phyloP scores from a whole-genome alignment of 2,797 vertebrate genomes.

The Cryptoblepharus egeriae region DNA sequence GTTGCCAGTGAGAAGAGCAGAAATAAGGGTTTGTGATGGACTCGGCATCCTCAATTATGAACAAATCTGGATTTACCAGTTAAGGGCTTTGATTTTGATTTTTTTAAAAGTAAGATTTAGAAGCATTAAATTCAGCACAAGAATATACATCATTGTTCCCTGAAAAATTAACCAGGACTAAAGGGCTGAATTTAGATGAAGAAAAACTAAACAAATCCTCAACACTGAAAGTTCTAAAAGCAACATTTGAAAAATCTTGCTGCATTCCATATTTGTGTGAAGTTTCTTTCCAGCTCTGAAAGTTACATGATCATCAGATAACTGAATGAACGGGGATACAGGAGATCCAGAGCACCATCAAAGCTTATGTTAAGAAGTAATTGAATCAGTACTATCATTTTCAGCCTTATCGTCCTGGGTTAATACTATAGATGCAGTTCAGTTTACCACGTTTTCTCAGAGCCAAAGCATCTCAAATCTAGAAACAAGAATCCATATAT shows the following conservation, averaged over 20 bases:
- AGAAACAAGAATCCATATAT: slow-evolving; percentile 61
- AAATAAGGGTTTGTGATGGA: background rate
- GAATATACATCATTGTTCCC: background rate
- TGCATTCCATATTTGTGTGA: background rate
- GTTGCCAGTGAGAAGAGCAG: background rate
- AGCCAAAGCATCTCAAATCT: background rate
- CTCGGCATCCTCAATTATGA: background rate
- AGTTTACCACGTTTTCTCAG: background rate
- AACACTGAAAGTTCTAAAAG: background rate
- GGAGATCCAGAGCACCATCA: background rate
- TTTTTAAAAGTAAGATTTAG: background rate
- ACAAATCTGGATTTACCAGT: background rate
- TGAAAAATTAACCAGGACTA: background rate
- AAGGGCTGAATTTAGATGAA: background rate
- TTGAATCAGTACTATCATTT: background rate
- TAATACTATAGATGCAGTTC: background rate
- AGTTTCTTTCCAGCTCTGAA: background rate
- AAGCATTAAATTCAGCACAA: background rate
- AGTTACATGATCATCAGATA: background rate
- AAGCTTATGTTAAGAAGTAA: background rate
- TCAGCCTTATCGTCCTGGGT: background rate
- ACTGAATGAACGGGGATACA: background rate
- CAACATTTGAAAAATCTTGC: background rate
- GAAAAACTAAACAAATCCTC: background rate
- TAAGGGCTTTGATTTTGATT: background rate